Evolutionary conservation across 1,140 invertebrate species (phyloP), one percentile per base, ranked within the genome.

Genomic region (Drepana arcuata): DNA sequence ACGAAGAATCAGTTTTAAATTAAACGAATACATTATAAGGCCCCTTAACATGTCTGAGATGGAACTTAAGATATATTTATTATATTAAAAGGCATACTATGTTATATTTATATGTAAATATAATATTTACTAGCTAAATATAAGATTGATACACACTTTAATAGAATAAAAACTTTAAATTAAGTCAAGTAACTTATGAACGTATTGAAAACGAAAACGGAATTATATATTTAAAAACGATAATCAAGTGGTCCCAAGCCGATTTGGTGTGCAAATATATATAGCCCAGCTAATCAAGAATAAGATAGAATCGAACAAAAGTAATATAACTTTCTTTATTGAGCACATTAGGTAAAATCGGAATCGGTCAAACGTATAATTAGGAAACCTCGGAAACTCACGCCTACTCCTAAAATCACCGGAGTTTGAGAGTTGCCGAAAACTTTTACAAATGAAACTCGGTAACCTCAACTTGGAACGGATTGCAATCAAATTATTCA

Each of bases 291-390:
- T 51, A 52, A 58, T 54, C 57, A 56, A 41, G 32, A 51, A 47
- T 50, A 36, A 45, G 47, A 55, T 46, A 43, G 38, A 48, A 52
- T 57, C 49, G 45, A 65, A 68, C 58, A 59, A 62, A 59, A 53
- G 53, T 58, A 66, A 69, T 66, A 59, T 61, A 70, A 70, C 66
- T 70, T 70, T 61, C 41, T 56, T 57, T 63, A 61, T 63, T 58
- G 59, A 50, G 44, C 53, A 60, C 46, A 53, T 58, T 60, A 63
- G 44, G 39, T 41, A 48, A 53, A 56, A 43, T 51, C 33, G 40
- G 45, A 58, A 26, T 46, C 61, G 44, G 51, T 69, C 53, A 59
- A 38, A 51, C 58, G 65, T 55, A 41, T 68, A 65, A 68, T 68
- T 62, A 60, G 55, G 35, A 25, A 31, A 15, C 25, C 35, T 18